Evolutionary conservation across 2,888 invertebrate species (phyloP), one percentile per base, ranked within the genome.

Genomic region (Drosophila lacicola): DNA sequence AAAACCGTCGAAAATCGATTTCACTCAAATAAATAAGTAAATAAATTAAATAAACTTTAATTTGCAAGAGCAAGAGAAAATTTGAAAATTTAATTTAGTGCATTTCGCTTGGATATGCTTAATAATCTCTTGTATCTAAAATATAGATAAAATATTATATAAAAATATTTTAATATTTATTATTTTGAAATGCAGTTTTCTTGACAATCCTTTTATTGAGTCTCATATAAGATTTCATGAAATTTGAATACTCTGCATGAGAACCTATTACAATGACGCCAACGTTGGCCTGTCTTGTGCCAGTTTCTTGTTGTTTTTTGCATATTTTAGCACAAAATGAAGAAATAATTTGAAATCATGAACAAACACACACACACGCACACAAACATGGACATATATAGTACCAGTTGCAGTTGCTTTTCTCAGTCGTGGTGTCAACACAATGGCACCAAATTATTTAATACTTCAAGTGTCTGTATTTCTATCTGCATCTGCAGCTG

Each of bases 371-470:
- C 37, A 62, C 57, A 65, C 37, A 62, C 19, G 60, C 37, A 72
- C 39, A 60, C 34, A n/a, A n/a, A n/a, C n/a, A 57, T 25, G 36
- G 13, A 11, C 13, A 11, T 29, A 49, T 19, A 41, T 37, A 50
- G 33, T 19, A 21, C 60, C 14, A 51, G 53, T 49, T 64, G 39
- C 42, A 83, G 51, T 56, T 70, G 63, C 45, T 63, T 64, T 57
- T 64, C 69, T 66, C 51, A 66, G 57, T 71, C 61, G 64, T 68
- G 70, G 75, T 80, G 84, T 78, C 88, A 82, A 78, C 88, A 89
- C 88, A 89, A 85, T 86, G 85, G 86, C 89, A 80, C 88, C 90
- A 86, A 89, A 86, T 86, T 86, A 86, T 89, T 86, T 89, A 88
- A 88, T 86, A 86, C 82, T 87, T 87, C 87, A 80, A 86, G 73